A percentile compares a stretch with the other conserved stretches of the same genome.
These are phyloP conservation scores for Leptura quadrifasciata DNA, from an alignment of 2,888 invertebrate genomes.

Conservation along the genomic window DNA sequence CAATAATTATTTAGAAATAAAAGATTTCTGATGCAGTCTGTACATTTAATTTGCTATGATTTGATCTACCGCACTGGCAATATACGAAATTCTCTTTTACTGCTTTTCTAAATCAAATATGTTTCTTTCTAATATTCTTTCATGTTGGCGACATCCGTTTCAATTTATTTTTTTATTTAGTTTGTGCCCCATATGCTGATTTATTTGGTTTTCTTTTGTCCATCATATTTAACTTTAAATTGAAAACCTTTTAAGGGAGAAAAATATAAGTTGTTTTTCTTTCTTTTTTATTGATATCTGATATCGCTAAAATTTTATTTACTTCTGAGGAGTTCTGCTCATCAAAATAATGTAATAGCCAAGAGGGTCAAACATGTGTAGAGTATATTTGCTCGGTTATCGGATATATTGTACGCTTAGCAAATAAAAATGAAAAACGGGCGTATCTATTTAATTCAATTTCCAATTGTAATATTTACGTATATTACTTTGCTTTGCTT, in stretches of 20 bases:
- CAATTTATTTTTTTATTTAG: slow-evolving; percentile 26
- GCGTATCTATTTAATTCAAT: background rate
- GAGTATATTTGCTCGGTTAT: background rate
- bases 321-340: slow-evolving; percentile 1
- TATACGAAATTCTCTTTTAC: background rate
- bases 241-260: slow-evolving; percentile 25
- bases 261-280: slow-evolving; percentile 8
- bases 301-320: slow-evolving; percentile 17
- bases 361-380: background rate
- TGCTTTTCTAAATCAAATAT: slow-evolving; percentile 21
- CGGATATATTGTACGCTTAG: background rate
- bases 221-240: slow-evolving; percentile 23
- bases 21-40: too few species aligned
- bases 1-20: too few species aligned
- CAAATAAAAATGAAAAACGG: background rate
- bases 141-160: slow-evolving; percentile 16
- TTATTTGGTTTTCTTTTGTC: slow-evolving; percentile 28
- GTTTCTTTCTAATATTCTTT: background rate
- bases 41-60: background rate
- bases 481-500: too few species aligned
- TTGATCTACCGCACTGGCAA: background rate
- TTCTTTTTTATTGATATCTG: slow-evolving; percentile 11
- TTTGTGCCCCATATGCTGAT: slow-evolving; percentile 18
- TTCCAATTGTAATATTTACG: background rate
- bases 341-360: background rate